These are phyloP conservation scores for Lampris incognitus DNA, from an alignment of 2,113 vertebrate genomes.

Conservation along the genomic window DNA sequence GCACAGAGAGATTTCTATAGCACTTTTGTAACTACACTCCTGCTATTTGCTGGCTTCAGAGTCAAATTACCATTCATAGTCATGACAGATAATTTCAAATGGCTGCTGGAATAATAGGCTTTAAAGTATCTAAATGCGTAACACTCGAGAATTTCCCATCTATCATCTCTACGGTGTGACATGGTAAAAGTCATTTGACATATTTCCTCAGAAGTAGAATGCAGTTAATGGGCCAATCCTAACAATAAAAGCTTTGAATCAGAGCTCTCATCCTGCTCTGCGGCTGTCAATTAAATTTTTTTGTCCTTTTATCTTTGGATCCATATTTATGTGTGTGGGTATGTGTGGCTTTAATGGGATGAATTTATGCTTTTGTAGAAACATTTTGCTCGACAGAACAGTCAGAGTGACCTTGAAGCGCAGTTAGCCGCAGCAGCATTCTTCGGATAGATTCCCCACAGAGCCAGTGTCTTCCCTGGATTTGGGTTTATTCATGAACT, in stretches of 20 bases:
- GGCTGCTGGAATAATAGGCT: conserved; percentile 39
- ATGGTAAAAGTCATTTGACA: conserved; percentile 38
- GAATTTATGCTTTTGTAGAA: conserved; percentile 8
- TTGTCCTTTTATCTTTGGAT: neutral
- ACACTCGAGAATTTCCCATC: conserved; percentile 29
- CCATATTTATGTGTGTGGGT: neutral
- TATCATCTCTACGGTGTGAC: conserved; percentile 44
- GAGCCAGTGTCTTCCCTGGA: neutral
- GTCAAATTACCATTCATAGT: conserved; percentile 53
- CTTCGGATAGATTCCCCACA: neutral
- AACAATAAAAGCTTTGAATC: neutral
- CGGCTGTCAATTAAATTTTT: conserved; percentile 12
- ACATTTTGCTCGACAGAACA: conserved; percentile 11
- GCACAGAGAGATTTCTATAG: neutral
- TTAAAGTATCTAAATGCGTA: conserved; percentile 51
- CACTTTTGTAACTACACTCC: conserved; percentile 10
- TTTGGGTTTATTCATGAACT: conserved; percentile 23
- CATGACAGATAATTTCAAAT: conserved; percentile 50
- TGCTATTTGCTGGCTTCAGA: conserved; percentile 51
- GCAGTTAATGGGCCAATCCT: conserved; percentile 31
- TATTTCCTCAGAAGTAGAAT: conserved; percentile 8
- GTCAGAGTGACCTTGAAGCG: neutral
- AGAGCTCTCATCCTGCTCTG: neutral
- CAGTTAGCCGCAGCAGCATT: neutral
- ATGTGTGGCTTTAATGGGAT: neutral